A percentile compares a stretch with the other conserved stretches of the same genome.
Evolutionary conservation across 2,113 vertebrate species (phyloP).

Genomic region (Pelvicachromis taeniatus): DNA sequence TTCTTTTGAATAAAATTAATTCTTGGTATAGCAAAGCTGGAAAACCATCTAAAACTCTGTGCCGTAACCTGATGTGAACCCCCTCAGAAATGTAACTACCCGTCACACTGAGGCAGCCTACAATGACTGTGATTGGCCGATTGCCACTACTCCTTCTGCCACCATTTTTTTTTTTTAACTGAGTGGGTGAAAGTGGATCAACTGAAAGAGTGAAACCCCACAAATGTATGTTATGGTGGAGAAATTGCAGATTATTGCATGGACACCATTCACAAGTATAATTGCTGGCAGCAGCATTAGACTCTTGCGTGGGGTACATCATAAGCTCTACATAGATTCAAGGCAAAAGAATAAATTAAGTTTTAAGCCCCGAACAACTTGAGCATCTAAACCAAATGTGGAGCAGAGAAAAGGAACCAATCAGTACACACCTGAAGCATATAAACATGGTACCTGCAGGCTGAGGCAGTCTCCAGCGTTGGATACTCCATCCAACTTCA

Average conservation of each 20-base stretch:
- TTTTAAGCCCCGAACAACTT: not conserved
- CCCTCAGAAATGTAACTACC: not conserved
- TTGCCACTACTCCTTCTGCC: not conserved
- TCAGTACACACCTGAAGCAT: not conserved
- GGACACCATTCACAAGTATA: not conserved
- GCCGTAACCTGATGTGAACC: not conserved
- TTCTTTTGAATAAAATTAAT: not conserved
- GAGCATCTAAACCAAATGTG: not conserved
- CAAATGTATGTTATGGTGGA: not conserved
- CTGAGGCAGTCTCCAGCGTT: not conserved
- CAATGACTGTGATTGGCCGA: too few species aligned
- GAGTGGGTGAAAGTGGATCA: not conserved
- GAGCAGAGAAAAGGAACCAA: not conserved
- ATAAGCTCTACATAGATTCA: not conserved
- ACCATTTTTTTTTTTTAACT: not conserved
- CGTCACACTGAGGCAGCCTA: not conserved
- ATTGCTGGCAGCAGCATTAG: not conserved
- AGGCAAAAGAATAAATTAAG: not conserved
- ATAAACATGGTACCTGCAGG: not conserved
- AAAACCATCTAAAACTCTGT: not conserved
- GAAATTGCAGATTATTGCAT: not conserved
- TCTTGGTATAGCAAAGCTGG: not conserved
- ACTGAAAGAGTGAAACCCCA: not conserved
- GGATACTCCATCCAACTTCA: not conserved
- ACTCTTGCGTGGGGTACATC: not conserved